Conservation (phyloP, 2,888 invertebrate genomes). For the Hirtodrosophila histrioides region DNA sequence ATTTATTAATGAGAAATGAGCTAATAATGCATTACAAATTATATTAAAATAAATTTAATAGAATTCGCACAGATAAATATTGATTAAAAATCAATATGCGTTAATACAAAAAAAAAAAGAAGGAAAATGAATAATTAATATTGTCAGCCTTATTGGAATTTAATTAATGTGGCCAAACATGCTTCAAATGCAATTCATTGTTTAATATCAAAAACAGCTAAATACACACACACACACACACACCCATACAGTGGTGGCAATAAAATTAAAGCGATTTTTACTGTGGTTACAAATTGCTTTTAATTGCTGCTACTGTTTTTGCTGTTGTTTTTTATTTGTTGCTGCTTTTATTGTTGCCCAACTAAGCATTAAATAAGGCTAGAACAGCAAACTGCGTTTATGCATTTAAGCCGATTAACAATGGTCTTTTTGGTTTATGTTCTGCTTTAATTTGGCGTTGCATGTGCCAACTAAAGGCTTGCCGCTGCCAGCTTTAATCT, state of each 20-base stretch:
- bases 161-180: constrained; percentile 63
- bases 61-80: constrained; percentile 13
- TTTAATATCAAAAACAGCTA: constrained; percentile 20
- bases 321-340: constrained; percentile 3
- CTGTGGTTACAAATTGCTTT: constrained; percentile 60
- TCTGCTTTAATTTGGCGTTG: constrained; percentile 45
- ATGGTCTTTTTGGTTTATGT: constrained; percentile 12
- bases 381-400: constrained; percentile 17
- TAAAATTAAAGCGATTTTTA: constrained; percentile 60
- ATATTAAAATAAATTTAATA: constrained; percentile 39
- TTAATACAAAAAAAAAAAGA: not conserved
- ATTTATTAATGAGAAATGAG: constrained; percentile 1
- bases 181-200: constrained; percentile 41
- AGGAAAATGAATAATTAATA: constrained; percentile 51
- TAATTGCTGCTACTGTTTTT: constrained; percentile 50
- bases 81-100: constrained; percentile 18
- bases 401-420: constrained; percentile 51
- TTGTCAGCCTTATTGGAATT: constrained; percentile 54
- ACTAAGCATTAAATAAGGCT: constrained; percentile 55
- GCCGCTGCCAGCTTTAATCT: constrained; percentile 10
- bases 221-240: not conserved
- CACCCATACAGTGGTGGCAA: constrained; percentile 17
- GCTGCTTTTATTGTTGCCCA: constrained; percentile 21
- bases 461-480: constrained; percentile 17
- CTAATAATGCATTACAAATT: constrained; percentile 30